Evolutionary conservation across 2,888 invertebrate genomes (phyloP), one percentile per base, ranked within the genome.

Genomic region (Nomada goodeniana): DNA sequence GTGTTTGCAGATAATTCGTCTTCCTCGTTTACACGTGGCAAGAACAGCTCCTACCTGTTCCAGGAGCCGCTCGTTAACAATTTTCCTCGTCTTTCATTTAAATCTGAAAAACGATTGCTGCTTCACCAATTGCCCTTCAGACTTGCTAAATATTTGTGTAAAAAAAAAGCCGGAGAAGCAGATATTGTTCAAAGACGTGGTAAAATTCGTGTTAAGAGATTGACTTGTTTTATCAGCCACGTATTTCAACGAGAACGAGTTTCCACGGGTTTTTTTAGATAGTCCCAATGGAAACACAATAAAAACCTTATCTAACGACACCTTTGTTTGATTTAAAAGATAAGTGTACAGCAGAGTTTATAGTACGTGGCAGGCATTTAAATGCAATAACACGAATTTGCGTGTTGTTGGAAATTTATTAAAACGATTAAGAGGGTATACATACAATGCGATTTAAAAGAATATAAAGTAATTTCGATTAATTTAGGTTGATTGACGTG

Each of bases 401-500:
- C 7, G 13, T 53, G 36, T 15, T 26, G 15, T 64, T 23, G 15
- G 47, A 47, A 11, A 47, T 47, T 47, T 13, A 11, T 47, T 47
- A 36, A 36, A 7, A 36, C 36, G 36, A 36, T 7, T 36, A 42
- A n/a, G 42, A 61, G 20, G 42, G 20, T 63, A n/a, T 15, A 0
- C 15, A 2, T 15, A 2, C 15, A 2, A 47, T 13, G 15, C n/a
- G 69, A 23, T 47, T 42, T 42, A 1, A 52, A 5, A 3, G 53
- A 15, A 26, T n/a, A 36, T 5, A 13, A 29, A n/a, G 29, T 15
- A 10, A 53, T 67, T 67, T 20, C 53, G 67, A 67, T 67, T 53
- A 52, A 9, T 29, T 36, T 67, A 67, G 67, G 36, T 36, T 52
- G 52, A 67, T 53, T 53, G 53, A 67, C 36, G 67, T 13, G 36